Base-by-base conservation (phyloP, 2,888 invertebrate genomes). In the Idaea straminata region DNA sequence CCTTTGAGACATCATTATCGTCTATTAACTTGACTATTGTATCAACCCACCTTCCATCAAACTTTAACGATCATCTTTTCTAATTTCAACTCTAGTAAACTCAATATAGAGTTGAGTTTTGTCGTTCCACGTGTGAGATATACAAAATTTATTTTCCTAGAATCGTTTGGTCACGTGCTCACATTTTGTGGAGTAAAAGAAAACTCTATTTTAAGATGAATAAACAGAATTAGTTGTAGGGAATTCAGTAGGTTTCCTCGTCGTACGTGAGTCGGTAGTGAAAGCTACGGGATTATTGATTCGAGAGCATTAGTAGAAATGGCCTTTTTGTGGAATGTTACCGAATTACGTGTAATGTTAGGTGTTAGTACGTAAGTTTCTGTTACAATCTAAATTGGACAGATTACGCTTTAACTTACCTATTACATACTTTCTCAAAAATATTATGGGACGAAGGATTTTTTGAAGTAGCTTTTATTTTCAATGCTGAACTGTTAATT, bases 1-100 rank as follows among this genome's bases (percentile, higher is more conserved):
- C 74, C 69, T 66, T 62, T 36, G 73, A 66, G 72, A 74, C 72
- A 69, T 70, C 74, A 74, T 74, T 74, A 74, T 73, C 74, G 69
- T 64, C 71, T 67, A 74, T 74, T 72, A 72, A 70, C 72, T 69
- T 71, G 61, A 72, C 71, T 69, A 66, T 38, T 69, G 67, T 16
- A 59, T 59, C 69, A 69, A 71, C 74, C 72, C 71, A 72, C 67
- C 70, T 67, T 69, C 71, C 67, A 72, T 71, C 74, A 65, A 72
- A 69, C 69, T 64, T 47, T 47, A 47, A 47, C 47, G 47, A 47
- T 47, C 47, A 47, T 13, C 6, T 47, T 47, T 47, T 10, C 47
- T 13, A 47, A 47, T 47, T 47, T 47, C 47, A 47, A 47, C 47
- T 47, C 47, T 47, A 47, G 7, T 10, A 7, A 10, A 4, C 7